Percentiles rank a stretch among this genome's conserved stretches.
Evolutionary conservation across 2,113 vertebrate genomes (phyloP).

Genomic region (Anser cygnoides): DNA sequence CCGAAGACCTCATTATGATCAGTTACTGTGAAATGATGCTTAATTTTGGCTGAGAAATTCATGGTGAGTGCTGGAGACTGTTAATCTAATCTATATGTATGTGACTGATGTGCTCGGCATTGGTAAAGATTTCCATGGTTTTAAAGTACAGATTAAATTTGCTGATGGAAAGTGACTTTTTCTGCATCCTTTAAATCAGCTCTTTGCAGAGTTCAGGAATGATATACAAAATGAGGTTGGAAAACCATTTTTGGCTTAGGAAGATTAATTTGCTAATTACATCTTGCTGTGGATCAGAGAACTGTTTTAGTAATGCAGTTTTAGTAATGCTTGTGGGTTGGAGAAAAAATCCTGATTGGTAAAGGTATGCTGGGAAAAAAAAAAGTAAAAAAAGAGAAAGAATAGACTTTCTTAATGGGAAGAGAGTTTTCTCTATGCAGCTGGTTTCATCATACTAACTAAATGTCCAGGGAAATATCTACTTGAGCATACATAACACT

Average conservation of each 20-base stretch:
- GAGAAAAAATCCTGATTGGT: not conserved
- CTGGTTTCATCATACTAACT: not conserved
- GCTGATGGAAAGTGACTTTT: rapidly evolving
- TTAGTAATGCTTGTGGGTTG: not conserved
- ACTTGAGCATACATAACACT: not conserved
- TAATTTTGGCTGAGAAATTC: not conserved
- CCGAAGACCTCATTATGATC: not conserved
- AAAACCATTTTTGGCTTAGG: slow-evolving; percentile 5
- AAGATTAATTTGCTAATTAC: not conserved
- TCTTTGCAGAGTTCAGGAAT: not conserved
- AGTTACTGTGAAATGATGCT: not conserved
- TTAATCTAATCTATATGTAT: not conserved
- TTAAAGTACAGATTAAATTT: not conserved
- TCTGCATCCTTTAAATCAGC: not conserved
- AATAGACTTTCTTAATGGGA: not conserved
- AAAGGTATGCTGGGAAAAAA: not conserved
- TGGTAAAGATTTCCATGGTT: not conserved
- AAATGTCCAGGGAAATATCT: not conserved
- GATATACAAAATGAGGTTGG: not conserved
- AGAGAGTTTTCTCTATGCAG: not conserved
- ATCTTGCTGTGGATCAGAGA: not conserved
- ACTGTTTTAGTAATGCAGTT: not conserved
- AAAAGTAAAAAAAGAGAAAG: not conserved
- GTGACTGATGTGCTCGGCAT: not conserved
- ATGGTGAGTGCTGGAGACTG: not conserved